Evolutionary conservation across 2,113 vertebrate genomes (phyloP).

Genomic region (Syngnathus typhle): DNA sequence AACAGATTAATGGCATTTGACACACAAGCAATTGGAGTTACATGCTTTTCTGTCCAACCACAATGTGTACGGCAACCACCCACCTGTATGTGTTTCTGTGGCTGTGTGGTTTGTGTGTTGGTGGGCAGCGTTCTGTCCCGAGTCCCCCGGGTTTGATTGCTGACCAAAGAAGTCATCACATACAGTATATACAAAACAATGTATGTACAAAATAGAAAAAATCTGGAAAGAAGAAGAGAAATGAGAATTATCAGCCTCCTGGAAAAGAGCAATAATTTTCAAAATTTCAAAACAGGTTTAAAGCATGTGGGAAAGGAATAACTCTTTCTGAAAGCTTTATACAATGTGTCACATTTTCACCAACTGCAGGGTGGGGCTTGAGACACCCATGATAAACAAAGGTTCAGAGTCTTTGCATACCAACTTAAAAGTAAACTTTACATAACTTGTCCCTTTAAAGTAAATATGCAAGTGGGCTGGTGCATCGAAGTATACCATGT

Average conservation of each 20-base stretch:
- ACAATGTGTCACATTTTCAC: not conserved
- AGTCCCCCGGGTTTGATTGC: slow-evolving; percentile 83
- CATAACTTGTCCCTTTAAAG: not conserved
- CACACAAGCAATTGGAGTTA: too few relatives aligned
- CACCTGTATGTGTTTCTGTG: slow-evolving; percentile 96
- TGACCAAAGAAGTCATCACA: slow-evolving; percentile 98
- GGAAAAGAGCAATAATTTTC: not conserved
- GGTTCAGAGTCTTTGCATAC: not conserved
- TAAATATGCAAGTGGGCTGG: slow-evolving; percentile 21
- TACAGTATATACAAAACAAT: slow-evolving; percentile 99
- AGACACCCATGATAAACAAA: not conserved
- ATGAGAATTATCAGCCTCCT: not conserved
- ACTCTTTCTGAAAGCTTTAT: not conserved
- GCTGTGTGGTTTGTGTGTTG: slow-evolving; percentile 77
- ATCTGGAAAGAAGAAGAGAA: slow-evolving; percentile 69
- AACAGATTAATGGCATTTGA: too few relatives aligned
- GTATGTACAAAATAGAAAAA: slow-evolving; percentile 99
- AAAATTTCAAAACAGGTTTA: too few relatives aligned
- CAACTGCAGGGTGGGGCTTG: not conserved
- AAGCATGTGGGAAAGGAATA: too few relatives aligned
- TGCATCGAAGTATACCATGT: slow-evolving; percentile 57
- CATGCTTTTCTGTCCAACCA: too few relatives aligned
- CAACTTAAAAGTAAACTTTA: not conserved
- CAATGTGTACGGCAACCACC: not conserved
- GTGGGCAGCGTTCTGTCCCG: slow-evolving; percentile 84